Conservation (phyloP, 1,140 invertebrate genomes). For the Drosophila sp. region DNA sequence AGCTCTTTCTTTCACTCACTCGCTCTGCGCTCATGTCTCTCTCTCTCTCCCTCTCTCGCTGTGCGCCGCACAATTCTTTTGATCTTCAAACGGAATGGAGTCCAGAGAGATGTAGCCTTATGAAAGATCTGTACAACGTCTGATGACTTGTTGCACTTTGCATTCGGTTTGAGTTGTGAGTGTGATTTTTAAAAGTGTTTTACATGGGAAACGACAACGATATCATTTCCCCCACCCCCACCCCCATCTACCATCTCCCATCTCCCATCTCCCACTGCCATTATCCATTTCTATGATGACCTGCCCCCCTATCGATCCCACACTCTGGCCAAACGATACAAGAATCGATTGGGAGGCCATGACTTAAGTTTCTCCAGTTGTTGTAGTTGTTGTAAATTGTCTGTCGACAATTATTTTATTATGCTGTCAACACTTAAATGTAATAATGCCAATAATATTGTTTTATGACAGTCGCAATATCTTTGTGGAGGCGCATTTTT, state of each 20-base stretch:
- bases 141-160: conserved; percentile 79
- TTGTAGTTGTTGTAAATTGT: conserved; percentile 68
- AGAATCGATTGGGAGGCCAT: conserved; percentile 31
- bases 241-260: not conserved
- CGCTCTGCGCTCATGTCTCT: conserved; percentile 22
- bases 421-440: conserved; percentile 84
- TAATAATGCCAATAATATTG: conserved; percentile 85
- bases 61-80: conserved; percentile 81
- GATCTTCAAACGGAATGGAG: conserved; percentile 62
- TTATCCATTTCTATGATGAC: too few relatives aligned
- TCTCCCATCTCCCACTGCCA: too few relatives aligned
- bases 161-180: conserved; percentile 80
- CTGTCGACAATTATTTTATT: conserved; percentile 85
- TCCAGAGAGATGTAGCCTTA: conserved; percentile 40
- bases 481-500: conserved; percentile 67
- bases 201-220: conserved; percentile 81
- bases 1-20: conserved; percentile 12
- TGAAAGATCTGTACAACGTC: conserved; percentile 73
- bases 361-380: conserved; percentile 37
- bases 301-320: not conserved
- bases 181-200: conserved; percentile 84
- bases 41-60: conserved; percentile 34
- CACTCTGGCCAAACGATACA: conserved; percentile 33
- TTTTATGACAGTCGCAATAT: conserved; percentile 84
- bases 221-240: conserved; percentile 15